These are phyloP conservation scores for Hydrozoanthus tunicans DNA, from an alignment of 64 coral and sea anemone species.

Conservation along the genomic window DNA sequence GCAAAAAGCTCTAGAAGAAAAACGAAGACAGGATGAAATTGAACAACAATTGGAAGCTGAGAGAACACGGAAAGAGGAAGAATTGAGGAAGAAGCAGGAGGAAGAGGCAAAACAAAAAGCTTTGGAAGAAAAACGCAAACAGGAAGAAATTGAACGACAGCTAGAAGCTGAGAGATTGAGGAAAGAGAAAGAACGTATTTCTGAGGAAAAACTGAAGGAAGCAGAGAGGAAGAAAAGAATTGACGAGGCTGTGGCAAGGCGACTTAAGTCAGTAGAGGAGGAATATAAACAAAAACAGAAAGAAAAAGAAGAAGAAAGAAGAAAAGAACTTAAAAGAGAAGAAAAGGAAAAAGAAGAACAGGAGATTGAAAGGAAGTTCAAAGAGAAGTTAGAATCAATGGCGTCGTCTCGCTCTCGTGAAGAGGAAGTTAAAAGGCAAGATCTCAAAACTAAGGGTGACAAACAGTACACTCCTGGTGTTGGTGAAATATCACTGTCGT, in stretches of 20 bases:
- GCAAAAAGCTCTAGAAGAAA: not conserved
- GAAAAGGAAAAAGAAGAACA: constrained; percentile 42
- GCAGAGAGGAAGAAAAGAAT: constrained; percentile 43
- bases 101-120: not conserved
- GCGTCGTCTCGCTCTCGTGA: constrained; percentile 32
- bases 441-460: constrained; percentile 4
- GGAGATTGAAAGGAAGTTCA: constrained; percentile 42
- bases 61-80: not conserved
- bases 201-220: constrained; percentile 26
- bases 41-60: not conserved
- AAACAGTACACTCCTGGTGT: constrained; percentile 4
- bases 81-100: constrained; percentile 11
- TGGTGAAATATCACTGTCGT: not conserved
- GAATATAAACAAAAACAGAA: constrained; percentile 25
- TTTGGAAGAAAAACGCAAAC: constrained; percentile 29
- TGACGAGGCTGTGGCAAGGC: constrained; percentile 34
- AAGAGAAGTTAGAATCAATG: constrained; percentile 45
- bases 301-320: constrained; percentile 9
- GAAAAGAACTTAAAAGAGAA: not conserved
- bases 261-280: constrained; percentile 44
- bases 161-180: not conserved
- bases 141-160: not conserved
- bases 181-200: constrained; percentile 25
- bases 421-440: constrained; percentile 15
- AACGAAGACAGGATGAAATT: constrained; percentile 8